Evolutionary conservation across 2,797 vertebrate genomes (phyloP).

Genomic region (Argya squamiceps): DNA sequence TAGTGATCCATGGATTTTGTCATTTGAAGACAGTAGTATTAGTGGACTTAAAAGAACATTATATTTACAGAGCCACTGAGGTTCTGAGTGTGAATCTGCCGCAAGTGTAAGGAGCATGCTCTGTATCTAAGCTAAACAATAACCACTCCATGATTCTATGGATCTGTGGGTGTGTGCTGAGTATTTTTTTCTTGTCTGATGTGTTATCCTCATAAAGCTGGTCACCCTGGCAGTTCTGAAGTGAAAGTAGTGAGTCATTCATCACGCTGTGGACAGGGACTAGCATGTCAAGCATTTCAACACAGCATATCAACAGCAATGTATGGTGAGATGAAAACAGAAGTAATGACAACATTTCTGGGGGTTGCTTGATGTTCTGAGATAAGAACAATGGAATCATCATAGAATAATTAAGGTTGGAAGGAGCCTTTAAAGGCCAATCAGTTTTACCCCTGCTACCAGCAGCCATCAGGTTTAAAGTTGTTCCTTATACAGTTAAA

Average conservation of each 20-base stretch:
- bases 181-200: background rate
- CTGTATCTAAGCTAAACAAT: background rate
- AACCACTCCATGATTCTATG: background rate
- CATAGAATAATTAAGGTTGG: background rate
- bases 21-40: background rate
- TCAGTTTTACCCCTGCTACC: background rate
- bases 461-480: background rate
- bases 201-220: background rate
- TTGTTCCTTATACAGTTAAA: background rate
- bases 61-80: background rate
- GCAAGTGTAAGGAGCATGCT: background rate
- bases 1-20: background rate
- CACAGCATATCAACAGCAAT: background rate
- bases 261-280: background rate
- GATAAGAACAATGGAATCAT: background rate
- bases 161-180: background rate
- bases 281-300: background rate
- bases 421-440: background rate
- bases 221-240: background rate
- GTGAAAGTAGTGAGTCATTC: background rate
- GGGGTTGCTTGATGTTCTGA: background rate
- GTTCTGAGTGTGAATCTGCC: background rate
- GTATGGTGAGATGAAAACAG: background rate
- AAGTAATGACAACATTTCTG: background rate
- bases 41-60: background rate